Evolutionary conservation across 2,113 vertebrate species (phyloP).

Genomic region (Eurystomus gularis): DNA sequence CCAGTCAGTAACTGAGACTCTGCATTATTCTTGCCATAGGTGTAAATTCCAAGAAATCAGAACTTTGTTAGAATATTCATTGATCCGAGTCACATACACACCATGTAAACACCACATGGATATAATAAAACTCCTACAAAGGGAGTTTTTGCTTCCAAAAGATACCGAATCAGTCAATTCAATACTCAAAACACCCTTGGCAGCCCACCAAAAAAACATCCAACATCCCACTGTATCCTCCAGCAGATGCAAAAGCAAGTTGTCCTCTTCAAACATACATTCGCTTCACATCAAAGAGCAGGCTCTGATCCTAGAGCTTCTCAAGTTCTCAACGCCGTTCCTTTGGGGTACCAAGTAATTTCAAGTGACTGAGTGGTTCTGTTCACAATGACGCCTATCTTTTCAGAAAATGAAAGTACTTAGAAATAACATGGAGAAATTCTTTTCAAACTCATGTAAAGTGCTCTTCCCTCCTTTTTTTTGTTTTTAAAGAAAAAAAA

Average conservation of each 20-base stretch:
- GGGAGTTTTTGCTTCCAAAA: not conserved
- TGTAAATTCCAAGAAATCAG: not conserved
- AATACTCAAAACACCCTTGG: not conserved
- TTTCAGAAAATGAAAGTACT: not conserved
- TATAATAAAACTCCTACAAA: not conserved
- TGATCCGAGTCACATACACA: not conserved
- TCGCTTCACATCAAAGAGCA: not conserved
- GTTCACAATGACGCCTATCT: not conserved
- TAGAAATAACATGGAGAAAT: not conserved
- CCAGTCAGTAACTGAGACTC: not conserved
- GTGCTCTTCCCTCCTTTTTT: rapidly evolving
- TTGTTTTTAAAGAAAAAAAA: not conserved
- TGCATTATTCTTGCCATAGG: not conserved
- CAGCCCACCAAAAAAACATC: not conserved
- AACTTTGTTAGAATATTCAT: not conserved
- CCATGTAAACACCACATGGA: not conserved
- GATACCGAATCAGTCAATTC: not conserved
- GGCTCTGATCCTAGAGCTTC: not conserved
- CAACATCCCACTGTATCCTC: not conserved
- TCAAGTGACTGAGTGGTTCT: not conserved
- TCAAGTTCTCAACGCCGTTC: not conserved
- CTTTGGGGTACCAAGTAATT: not conserved
- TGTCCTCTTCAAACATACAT: not conserved
- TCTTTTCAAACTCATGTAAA: not conserved
- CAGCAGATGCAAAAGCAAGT: not conserved